These are phyloP conservation scores for Trichonephila clavipes DNA, from an alignment of 1,140 invertebrate genomes.

Conservation along the genomic window DNA sequence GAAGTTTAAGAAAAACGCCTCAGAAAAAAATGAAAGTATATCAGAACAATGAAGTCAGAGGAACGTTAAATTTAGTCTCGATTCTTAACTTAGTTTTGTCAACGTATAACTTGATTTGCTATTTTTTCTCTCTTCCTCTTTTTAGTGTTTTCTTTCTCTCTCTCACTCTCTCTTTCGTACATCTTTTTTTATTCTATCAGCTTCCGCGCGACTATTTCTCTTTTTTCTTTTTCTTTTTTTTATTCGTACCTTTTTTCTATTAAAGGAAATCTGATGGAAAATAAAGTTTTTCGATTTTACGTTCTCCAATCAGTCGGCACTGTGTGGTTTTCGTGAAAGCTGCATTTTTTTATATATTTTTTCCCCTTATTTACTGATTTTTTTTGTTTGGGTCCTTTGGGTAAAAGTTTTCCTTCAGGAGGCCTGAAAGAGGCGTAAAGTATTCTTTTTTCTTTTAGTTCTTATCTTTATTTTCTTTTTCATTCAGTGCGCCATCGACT, in stretches of 20 bases:
- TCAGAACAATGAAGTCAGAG: conserved; percentile 67
- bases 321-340: conserved; percentile 42
- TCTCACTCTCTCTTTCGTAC: too few relatives aligned
- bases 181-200: conserved; percentile 29
- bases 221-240: background rate
- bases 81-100: conserved; percentile 75
- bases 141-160: background rate
- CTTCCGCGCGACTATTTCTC: conserved; percentile 18
- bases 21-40: conserved; percentile 63
- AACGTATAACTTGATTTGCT: conserved; percentile 72
- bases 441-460: background rate
- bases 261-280: conserved; percentile 65
- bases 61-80: conserved; percentile 73
- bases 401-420: conserved; percentile 46
- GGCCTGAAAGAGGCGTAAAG: background rate
- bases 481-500: background rate
- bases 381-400: conserved; percentile 10
- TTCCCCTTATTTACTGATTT: conserved; percentile 2
- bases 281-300: conserved; percentile 62
- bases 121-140: conserved; percentile 12
- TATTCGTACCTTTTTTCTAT: conserved; percentile 45
- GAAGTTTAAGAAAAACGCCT: conserved; percentile 38
- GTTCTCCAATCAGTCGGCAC: conserved; percentile 45
- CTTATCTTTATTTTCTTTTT: background rate
- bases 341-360: background rate